Evolutionary conservation across 2,113 vertebrate genomes (phyloP), one percentile per base, ranked within the genome.

Genomic region (Petromus typicus): DNA sequence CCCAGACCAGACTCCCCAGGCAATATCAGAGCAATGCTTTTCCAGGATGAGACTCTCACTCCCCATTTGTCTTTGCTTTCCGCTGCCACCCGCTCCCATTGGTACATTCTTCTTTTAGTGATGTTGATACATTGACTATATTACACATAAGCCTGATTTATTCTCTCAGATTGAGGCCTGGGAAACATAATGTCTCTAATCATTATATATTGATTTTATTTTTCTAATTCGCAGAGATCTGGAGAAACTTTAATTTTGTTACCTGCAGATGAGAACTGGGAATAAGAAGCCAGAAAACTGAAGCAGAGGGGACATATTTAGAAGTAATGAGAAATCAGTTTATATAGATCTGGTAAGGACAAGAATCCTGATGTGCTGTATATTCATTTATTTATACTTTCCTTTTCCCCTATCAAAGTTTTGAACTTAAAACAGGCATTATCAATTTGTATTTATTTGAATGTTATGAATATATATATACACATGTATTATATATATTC

Each of bases 121-220:
- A 80, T 92, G 64, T 67, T 82, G 89, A 75, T 66, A 18, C 2
- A 84, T 64, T 86, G 63, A 83, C 82, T 89, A 66, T 69, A 69
- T 78, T 76, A 75, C 32, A 80, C 8, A 48, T 61, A 94, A 81
- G 23, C 64, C 86, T 85, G 86, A 64, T 59, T 90, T 94, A 86
- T 86, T 89, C 67, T 95, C 91, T 76, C 80, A 93, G 23, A 64
- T 84, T 87, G 90, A 37, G 30, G 56, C 14, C 27, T 92, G 45
- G 45, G 48, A 94, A 93, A 79, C 40, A 92, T 57, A 81, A 64
- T 69, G 14, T 90, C 56, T 95, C 20, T 30, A 91, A 86, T 75
- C 90, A 89, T 91, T 82, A 79, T 16, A 80, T 63, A 92, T 57
- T 83, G 56, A 93, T 92, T 96, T 64, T 37, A 57, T 95, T 88